phyloP scores from a whole-genome alignment of 1,140 invertebrate genomes.

The Achatina immaculata region DNA sequence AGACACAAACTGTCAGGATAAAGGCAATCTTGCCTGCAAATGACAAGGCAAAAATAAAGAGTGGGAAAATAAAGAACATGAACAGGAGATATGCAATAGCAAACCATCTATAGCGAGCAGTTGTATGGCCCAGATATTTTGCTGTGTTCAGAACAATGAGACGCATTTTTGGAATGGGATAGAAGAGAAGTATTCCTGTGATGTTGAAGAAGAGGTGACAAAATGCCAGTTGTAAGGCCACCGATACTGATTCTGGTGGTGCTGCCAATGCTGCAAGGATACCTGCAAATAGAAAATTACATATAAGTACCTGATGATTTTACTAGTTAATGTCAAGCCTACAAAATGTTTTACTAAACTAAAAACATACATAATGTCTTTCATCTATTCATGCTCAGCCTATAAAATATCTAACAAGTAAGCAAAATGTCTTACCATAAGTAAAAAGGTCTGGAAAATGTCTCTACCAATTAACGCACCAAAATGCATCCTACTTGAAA shows the following conservation, averaged over 20 bases:
- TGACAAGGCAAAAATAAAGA: constrained; percentile 71
- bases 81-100: constrained; percentile 74
- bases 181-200: constrained; percentile 76
- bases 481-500: no score
- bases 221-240: constrained; percentile 76
- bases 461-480: no score
- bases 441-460: no score
- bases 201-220: constrained; percentile 78
- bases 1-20: constrained; percentile 53
- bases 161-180: constrained; percentile 75
- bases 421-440: no score
- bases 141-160: constrained; percentile 74
- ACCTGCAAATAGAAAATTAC: constrained; percentile 64
- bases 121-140: constrained; percentile 72
- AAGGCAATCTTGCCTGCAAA: constrained; percentile 56
- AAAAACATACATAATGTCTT: no score
- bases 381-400: no score
- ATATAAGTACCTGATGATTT: background rate
- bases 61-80: constrained; percentile 75
- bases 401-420: no score
- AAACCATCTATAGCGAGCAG: constrained; percentile 76
- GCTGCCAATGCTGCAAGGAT: constrained; percentile 74
- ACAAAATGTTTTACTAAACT: no score
- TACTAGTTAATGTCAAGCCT: background rate
- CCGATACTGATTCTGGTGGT: constrained; percentile 59